Percentiles rank a stretch among this genome's conserved stretches.
phyloP scores from a whole-genome alignment of 53 echinoderm and acorn worm genomes.

The Zoroaster sp. region DNA sequence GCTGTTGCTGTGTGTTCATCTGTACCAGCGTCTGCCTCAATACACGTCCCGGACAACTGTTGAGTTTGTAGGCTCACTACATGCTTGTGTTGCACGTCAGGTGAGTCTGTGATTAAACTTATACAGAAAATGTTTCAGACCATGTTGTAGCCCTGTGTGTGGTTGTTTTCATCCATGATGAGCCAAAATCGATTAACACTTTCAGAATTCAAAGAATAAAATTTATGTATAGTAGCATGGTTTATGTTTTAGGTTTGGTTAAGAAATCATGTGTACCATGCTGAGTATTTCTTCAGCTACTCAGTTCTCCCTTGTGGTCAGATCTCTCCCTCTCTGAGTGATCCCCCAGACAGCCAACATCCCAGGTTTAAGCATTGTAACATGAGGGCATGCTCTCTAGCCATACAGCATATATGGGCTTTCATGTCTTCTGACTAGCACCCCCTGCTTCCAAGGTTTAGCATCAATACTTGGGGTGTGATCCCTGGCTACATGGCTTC shows the following conservation, averaged over 20 bases:
- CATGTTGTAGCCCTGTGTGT: not conserved
- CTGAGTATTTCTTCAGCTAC: no score
- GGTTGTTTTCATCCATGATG: not conserved
- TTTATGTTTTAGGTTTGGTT: not conserved
- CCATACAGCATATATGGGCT: no score
- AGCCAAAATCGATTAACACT: not conserved
- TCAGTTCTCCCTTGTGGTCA: no score
- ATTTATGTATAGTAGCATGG: not conserved
- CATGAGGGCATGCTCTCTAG: no score
- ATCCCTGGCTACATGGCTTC: no score
- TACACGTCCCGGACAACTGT: slow-evolving; percentile 88
- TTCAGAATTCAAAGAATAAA: not conserved
- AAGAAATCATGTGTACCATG: no score
- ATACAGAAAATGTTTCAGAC: not conserved
- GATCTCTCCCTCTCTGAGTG: no score
- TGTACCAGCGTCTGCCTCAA: slow-evolving; percentile 94
- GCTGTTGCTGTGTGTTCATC: slow-evolving; percentile 86
- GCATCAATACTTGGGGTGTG: no score
- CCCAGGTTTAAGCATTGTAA: no score
- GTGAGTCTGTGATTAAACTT: slow-evolving; percentile 27
- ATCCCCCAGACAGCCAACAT: no score
- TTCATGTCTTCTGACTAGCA: no score
- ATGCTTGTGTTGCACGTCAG: slow-evolving; percentile 83
- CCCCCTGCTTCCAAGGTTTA: no score
- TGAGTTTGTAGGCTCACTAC: slow-evolving; percentile 84